Evolutionary conservation across 2,113 vertebrate species (phyloP).

Genomic region (Sardina pilchardus): DNA sequence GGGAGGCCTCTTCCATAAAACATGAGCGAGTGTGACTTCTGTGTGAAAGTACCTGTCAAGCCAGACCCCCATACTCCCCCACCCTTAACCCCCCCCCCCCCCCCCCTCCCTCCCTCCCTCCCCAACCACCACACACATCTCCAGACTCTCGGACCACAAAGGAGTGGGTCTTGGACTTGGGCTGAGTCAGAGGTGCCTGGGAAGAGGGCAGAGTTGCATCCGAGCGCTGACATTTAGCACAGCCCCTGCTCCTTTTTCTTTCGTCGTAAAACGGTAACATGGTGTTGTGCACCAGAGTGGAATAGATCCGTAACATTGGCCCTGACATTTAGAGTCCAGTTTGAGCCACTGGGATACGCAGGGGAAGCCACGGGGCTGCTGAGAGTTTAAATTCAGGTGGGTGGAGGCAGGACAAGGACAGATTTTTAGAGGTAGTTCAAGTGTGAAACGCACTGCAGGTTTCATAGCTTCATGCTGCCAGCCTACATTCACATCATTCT

Average conservation of each 20-base stretch:
- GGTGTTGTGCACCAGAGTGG: background rate
- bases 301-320: background rate
- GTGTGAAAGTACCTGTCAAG: background rate
- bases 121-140: background rate
- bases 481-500: background rate
- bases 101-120: too few species aligned
- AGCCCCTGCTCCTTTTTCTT: background rate
- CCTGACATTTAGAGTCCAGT: background rate
- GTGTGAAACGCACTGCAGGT: background rate
- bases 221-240: background rate
- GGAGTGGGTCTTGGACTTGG: background rate
- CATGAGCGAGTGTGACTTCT: background rate
- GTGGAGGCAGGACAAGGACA: background rate
- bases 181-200: background rate
- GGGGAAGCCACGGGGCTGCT: too few species aligned
- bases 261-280: background rate
- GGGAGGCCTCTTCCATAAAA: background rate
- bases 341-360: background rate
- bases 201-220: background rate
- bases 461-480: background rate
- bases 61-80: background rate
- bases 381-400: background rate
- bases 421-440: background rate
- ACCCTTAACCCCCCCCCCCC: background rate
- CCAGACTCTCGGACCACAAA: background rate